Evolutionary conservation across 2,888 invertebrate species (phyloP).

Genomic region (Amblyteles armatorius): DNA sequence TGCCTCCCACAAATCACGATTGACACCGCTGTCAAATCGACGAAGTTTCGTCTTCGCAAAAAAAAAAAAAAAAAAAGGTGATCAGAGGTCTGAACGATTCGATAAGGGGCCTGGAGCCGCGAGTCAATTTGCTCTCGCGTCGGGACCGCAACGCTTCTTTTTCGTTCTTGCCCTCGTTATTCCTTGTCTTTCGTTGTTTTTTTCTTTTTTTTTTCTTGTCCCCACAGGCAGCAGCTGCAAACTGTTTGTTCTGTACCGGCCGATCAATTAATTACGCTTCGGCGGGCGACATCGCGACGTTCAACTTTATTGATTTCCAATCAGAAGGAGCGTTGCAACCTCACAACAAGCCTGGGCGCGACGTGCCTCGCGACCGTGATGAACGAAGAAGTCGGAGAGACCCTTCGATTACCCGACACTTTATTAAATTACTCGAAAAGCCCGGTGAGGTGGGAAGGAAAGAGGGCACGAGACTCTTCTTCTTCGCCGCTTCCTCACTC

Average conservation of each 20-base stretch:
- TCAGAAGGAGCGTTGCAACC: conserved; percentile 43
- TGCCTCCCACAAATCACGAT: conserved; percentile 23
- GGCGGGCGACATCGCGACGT: conserved; percentile 36
- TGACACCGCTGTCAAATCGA: conserved; percentile 24
- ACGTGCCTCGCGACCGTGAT: background rate
- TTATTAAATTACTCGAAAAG: conserved; percentile 53
- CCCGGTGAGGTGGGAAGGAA: background rate
- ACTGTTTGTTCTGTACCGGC: conserved; percentile 43
- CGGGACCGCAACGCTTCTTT: conserved; percentile 34
- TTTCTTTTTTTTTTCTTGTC: conserved; percentile 13
- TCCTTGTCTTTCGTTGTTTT: conserved; percentile 2
- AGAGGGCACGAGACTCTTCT: conserved; percentile 4
- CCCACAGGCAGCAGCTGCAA: conserved; percentile 40
- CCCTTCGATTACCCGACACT: conserved; percentile 10
- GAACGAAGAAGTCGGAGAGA: background rate
- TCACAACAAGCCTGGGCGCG: conserved; percentile 22
- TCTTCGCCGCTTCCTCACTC: conserved; percentile 19
- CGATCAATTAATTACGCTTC: conserved; percentile 61
- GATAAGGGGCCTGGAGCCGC: conserved; percentile 26
- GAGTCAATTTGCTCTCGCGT: conserved; percentile 47
- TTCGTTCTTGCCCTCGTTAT: conserved; percentile 27
- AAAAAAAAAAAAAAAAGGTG: conserved; percentile 20
- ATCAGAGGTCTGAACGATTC: conserved; percentile 55
- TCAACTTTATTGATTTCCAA: conserved; percentile 62
- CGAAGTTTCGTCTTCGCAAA: conserved; percentile 19